Evolutionary conservation across 35 echinoderm and acorn worm species (phyloP).

Genomic region (Amphiura filiformis): DNA sequence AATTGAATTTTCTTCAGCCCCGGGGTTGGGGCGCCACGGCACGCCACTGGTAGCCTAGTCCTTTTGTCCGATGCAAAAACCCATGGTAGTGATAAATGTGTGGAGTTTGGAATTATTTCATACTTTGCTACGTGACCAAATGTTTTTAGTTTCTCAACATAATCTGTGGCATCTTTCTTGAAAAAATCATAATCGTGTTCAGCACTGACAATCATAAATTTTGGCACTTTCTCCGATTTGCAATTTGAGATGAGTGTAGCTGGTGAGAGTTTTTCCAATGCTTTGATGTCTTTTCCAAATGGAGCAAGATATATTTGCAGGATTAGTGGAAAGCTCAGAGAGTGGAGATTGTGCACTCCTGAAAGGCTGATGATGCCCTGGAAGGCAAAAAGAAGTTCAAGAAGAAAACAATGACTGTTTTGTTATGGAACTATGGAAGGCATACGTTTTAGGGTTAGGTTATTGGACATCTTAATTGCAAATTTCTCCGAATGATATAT

Average conservation of each 20-base stretch:
- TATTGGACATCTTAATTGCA: no score
- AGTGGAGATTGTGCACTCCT: slow-evolving; percentile 14
- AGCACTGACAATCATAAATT: slow-evolving; percentile 23
- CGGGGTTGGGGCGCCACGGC: no score
- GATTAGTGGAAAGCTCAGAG: not conserved
- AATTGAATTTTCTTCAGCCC: no score
- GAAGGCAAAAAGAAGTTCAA: not conserved
- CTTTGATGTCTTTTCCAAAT: slow-evolving; percentile 1
- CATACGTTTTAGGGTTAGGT: no score
- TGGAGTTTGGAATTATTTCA: not conserved
- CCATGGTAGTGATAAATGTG: not conserved
- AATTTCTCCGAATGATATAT: no score
- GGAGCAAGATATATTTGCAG: not conserved
- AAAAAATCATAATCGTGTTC: slow-evolving; percentile 12
- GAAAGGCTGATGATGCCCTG: slow-evolving; percentile 44
- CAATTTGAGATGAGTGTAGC: not conserved
- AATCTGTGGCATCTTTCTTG: not conserved
- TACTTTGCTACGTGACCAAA: not conserved
- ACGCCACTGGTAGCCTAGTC: no score
- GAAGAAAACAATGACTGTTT: not conserved
- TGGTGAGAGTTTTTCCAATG: not conserved
- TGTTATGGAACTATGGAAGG: not conserved
- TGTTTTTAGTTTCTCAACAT: not conserved
- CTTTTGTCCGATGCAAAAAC: no score
- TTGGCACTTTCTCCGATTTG: not conserved